phyloP scores from a whole-genome alignment of 2,797 vertebrate genomes.

The Setipinna tenuifilis region DNA sequence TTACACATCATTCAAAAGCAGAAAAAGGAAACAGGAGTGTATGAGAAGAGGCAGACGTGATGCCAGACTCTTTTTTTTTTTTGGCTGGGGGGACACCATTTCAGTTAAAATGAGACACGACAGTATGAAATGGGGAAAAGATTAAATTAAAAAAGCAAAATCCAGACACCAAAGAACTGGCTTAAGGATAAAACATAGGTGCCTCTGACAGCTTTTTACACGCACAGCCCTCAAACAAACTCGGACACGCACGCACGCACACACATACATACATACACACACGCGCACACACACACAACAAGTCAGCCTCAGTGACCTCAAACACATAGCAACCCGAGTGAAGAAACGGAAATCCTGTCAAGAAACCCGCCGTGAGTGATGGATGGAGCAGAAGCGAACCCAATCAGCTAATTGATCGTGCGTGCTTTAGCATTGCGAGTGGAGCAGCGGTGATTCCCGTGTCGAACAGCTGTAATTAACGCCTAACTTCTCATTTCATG shows the following conservation, averaged over 20 bases:
- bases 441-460: slow-evolving; percentile 70
- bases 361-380: not conserved
- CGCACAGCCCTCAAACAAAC: not conserved
- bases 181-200: too few relatives aligned
- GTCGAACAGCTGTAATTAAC: slow-evolving; percentile 80
- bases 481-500: slow-evolving; percentile 70
- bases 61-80: too few relatives aligned
- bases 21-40: too few relatives aligned
- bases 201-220: not conserved
- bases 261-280: not conserved
- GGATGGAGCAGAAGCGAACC: slow-evolving; percentile 25
- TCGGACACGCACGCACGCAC: not conserved
- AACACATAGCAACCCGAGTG: not conserved
- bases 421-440: slow-evolving; percentile 63
- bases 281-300: not conserved
- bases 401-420: slow-evolving; percentile 71
- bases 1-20: too few relatives aligned
- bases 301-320: not conserved
- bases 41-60: too few relatives aligned
- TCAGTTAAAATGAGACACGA: too few relatives aligned
- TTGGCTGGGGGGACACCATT: too few relatives aligned
- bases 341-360: not conserved
- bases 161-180: too few relatives aligned
- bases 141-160: too few relatives aligned
- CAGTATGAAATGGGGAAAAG: too few relatives aligned